These are phyloP conservation scores for Chromis chromis DNA, from an alignment of 2,797 vertebrate genomes.

Conservation along the genomic window DNA sequence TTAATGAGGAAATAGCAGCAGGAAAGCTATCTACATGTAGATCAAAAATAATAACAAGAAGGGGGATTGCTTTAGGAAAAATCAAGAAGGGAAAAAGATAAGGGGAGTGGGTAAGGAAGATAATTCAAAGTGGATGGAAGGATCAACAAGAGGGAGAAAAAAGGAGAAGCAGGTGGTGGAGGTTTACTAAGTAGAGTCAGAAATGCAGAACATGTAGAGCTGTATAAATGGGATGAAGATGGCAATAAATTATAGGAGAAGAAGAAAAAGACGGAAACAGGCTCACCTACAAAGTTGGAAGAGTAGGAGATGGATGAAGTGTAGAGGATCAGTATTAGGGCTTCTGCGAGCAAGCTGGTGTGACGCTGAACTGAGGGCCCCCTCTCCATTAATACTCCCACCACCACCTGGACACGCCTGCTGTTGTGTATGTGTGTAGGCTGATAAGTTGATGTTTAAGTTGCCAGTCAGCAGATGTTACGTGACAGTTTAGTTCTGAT, in stretches of 20 bases:
- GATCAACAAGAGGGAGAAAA: background rate
- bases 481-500: constrained; percentile 11
- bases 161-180: too few relatives aligned
- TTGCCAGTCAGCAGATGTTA: constrained; percentile 18
- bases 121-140: background rate
- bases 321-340: constrained; percentile 19
- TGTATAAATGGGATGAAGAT: background rate
- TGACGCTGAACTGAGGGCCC: constrained; percentile 29
- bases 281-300: constrained; percentile 6
- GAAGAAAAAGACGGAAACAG: background rate
- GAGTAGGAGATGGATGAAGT: constrained; percentile 2
- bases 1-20: background rate
- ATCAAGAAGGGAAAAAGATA: background rate
- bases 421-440: background rate
- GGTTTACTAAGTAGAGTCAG: too few relatives aligned
- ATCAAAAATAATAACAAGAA: background rate
- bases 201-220: background rate
- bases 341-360: constrained; percentile 23
- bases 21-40: background rate
- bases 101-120: background rate
- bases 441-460: background rate
- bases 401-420: constrained; percentile 7
- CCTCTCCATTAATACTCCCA: constrained; percentile 65
- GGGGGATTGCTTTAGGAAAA: background rate
- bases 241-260: background rate